A percentile compares a stretch with the other conserved stretches of the same genome.
phyloP scores from a whole-genome alignment of 2,888 invertebrate species.

The Eurois occulta region DNA sequence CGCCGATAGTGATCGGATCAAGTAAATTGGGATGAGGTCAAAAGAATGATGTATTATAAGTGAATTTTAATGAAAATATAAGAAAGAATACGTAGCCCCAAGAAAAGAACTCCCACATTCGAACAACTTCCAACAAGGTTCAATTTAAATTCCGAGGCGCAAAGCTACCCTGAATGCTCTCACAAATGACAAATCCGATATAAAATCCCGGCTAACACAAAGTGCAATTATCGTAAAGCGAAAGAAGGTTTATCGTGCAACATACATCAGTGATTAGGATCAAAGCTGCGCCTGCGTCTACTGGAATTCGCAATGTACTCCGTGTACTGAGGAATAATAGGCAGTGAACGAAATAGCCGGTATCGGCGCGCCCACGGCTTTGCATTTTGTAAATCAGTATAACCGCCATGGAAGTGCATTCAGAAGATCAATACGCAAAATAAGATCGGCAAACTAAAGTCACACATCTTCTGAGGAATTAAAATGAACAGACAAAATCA shows the following conservation, averaged over 20 bases:
- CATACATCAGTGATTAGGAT: conserved; percentile 55
- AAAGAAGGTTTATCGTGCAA: conserved; percentile 48
- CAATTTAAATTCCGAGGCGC: conserved; percentile 14
- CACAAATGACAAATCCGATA: conserved; percentile 29
- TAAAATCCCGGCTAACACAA: conserved; percentile 30
- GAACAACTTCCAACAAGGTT: background rate
- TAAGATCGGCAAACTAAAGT: background rate
- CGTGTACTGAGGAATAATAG: conserved; percentile 40
- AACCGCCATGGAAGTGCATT: background rate
- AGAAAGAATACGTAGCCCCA: background rate
- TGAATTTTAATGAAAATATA: background rate
- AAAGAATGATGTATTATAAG: background rate
- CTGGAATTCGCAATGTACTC: conserved; percentile 53
- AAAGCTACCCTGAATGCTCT: background rate
- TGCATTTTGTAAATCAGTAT: conserved; percentile 43
- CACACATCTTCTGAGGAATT: background rate
- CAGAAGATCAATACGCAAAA: conserved; percentile 39
- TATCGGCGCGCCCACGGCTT: conserved; percentile 54
- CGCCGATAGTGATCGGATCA: background rate
- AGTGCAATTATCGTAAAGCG: conserved; percentile 57
- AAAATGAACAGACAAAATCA: background rate
- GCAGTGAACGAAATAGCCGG: conserved; percentile 34
- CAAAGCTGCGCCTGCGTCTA: conserved; percentile 53
- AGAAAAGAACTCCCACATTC: background rate
- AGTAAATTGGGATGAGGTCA: background rate